Conservation (phyloP, 2,888 invertebrate genomes). For the Scaptomyza tumidula region DNA sequence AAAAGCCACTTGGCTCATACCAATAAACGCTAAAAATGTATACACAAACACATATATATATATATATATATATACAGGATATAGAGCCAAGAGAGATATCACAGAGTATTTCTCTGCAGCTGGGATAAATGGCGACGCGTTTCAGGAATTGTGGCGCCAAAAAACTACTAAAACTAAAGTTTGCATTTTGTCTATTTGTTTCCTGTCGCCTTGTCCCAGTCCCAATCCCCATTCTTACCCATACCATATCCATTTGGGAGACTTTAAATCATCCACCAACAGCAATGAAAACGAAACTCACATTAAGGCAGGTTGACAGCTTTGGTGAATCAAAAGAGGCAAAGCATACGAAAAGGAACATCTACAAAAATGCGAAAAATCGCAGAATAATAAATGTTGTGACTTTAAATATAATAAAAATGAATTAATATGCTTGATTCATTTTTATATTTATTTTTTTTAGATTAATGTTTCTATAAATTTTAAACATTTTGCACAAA, state of each 20-base stretch:
- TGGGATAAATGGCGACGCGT: constrained; percentile 40
- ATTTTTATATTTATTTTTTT: neutral
- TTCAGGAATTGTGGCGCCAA: constrained; percentile 73
- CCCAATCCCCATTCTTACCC: neutral
- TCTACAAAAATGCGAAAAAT: neutral
- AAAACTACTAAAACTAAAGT: constrained; percentile 81
- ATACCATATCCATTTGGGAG: neutral
- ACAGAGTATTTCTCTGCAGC: constrained; percentile 26
- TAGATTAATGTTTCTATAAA: too few relatives aligned
- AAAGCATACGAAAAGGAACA: constrained; percentile 17
- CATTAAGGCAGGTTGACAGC: constrained; percentile 54
- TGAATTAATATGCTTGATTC: neutral
- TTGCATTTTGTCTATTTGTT: constrained; percentile 75
- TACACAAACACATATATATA: constrained; percentile 3
- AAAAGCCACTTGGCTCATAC: constrained; percentile 11
- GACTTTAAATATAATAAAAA: neutral
- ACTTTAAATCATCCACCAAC: constrained; percentile 39
- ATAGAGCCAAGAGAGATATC: constrained; percentile 33
- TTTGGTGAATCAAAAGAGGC: constrained; percentile 2
- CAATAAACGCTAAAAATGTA: constrained; percentile 15
- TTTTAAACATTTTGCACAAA: too few relatives aligned
- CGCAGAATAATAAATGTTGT: neutral
- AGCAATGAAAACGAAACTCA: constrained; percentile 27
- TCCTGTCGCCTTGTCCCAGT: constrained; percentile 71
- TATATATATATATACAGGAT: constrained; percentile 14